Percentiles rank a stretch among this genome's conserved stretches.
Evolutionary conservation across 2,888 invertebrate species (phyloP).

Genomic region (Laothoe populi): DNA sequence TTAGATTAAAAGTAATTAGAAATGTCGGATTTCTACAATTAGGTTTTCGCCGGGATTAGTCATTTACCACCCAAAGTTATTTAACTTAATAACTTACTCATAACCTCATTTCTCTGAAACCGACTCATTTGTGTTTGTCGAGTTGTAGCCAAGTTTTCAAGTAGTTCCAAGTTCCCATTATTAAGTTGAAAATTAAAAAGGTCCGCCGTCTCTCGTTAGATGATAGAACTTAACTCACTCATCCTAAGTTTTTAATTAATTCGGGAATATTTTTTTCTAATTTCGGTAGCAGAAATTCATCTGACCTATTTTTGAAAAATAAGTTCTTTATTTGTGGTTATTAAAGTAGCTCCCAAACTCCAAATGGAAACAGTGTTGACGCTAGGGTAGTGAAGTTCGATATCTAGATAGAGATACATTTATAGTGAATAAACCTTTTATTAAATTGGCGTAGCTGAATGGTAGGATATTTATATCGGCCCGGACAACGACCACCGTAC

Average conservation of each 20-base stretch:
- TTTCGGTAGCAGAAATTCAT: neutral
- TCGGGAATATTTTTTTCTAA: neutral
- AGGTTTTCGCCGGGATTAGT: too few species aligned
- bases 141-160: slow-evolving; percentile 19
- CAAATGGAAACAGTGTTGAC: too few species aligned
- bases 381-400: too few species aligned
- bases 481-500: too few species aligned
- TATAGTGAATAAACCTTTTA: too few species aligned
- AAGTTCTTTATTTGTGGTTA: neutral
- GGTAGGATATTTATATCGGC: too few species aligned
- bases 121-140: slow-evolving; percentile 20
- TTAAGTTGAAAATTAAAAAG: slow-evolving; percentile 25
- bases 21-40: too few species aligned
- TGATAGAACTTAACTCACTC: slow-evolving; percentile 30
- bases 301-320: neutral
- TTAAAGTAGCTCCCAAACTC: neutral
- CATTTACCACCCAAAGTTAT: neutral
- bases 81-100: neutral
- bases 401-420: too few species aligned
- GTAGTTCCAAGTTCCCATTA: slow-evolving; percentile 15
- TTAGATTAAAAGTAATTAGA: too few species aligned
- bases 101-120: neutral
- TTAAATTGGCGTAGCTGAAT: too few species aligned
- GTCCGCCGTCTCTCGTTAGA: slow-evolving; percentile 20
- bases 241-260: slow-evolving; percentile 36